Percentiles rank a stretch among this genome's conserved stretches.
Evolutionary conservation across 2,113 vertebrate genomes (phyloP).

Genomic region (Hylia prasina): DNA sequence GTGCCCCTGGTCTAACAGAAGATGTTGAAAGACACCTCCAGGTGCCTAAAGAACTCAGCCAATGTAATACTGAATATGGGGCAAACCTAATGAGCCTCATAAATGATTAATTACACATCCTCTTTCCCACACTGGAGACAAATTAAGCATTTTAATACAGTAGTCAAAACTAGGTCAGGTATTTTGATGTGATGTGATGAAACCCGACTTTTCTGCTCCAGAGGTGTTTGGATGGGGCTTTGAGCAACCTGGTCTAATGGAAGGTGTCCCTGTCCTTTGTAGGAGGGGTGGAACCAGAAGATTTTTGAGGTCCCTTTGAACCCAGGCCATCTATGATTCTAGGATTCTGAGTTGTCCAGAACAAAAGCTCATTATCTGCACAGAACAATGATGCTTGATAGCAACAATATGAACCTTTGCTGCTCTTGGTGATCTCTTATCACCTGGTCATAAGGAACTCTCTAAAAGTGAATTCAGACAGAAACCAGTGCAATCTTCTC

Average conservation of each 20-base stretch:
- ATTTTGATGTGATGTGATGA: neutral
- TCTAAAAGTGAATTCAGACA: neutral
- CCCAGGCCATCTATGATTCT: neutral
- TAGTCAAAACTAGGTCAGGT: neutral
- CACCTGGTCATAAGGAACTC: neutral
- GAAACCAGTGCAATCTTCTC: neutral
- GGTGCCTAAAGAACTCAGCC: neutral
- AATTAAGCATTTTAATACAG: neutral
- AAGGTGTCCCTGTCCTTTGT: neutral
- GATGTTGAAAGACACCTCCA: neutral
- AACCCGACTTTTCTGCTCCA: neutral
- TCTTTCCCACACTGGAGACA: neutral
- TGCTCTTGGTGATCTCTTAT: neutral
- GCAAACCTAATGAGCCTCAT: neutral
- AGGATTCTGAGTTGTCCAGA: neutral
- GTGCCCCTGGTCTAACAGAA: no score
- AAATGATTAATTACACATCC: conserved; percentile 4
- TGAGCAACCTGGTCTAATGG: neutral
- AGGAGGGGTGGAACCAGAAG: neutral
- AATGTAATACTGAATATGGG: neutral
- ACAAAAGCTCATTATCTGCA: neutral
- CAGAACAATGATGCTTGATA: neutral
- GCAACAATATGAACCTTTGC: neutral
- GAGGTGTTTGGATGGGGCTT: neutral
- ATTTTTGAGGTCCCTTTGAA: neutral